Evolutionary conservation across 2,888 invertebrate species (phyloP).

Genomic region (Conchocele bisecta): DNA sequence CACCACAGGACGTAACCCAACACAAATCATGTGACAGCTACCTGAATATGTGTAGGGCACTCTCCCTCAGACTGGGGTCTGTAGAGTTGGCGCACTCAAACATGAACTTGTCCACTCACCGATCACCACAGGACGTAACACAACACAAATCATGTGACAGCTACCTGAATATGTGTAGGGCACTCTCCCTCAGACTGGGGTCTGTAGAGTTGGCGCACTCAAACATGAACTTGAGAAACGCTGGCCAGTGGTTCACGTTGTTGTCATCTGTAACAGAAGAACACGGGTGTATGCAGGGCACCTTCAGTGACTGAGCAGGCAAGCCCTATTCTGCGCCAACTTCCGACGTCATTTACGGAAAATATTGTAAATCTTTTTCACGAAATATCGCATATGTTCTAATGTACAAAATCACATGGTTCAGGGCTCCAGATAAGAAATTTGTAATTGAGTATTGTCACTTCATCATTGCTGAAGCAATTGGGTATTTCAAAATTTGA

Average conservation of each 20-base stretch:
- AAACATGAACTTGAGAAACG: slow-evolving; percentile 95
- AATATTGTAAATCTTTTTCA: too few species aligned
- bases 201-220: slow-evolving; percentile 94
- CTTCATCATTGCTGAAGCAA: too few species aligned
- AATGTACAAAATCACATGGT: too few species aligned
- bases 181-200: slow-evolving; percentile 94
- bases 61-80: slow-evolving; percentile 93
- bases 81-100: slow-evolving; percentile 96
- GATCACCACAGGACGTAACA: too few species aligned
- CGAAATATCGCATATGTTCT: too few species aligned
- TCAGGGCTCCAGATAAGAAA: too few species aligned
- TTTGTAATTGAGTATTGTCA: too few species aligned
- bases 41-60: slow-evolving; percentile 97
- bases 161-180: slow-evolving; percentile 96
- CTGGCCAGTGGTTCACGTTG: slow-evolving; percentile 98
- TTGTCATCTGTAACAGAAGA: slow-evolving; percentile 89
- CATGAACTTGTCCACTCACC: slow-evolving; percentile 91
- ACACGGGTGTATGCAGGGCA: neutral
- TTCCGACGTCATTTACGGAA: too few species aligned
- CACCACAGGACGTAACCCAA: too few species aligned
- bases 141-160: neutral
- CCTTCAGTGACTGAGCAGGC: too few species aligned
- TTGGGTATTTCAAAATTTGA: too few species aligned
- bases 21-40: slow-evolving; percentile 82
- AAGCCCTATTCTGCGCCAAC: too few species aligned